A percentile compares a stretch with the other conserved stretches of the same genome.
Evolutionary conservation across 2,888 invertebrate genomes (phyloP).

Genomic region (Allophyes oxyacanthae): DNA sequence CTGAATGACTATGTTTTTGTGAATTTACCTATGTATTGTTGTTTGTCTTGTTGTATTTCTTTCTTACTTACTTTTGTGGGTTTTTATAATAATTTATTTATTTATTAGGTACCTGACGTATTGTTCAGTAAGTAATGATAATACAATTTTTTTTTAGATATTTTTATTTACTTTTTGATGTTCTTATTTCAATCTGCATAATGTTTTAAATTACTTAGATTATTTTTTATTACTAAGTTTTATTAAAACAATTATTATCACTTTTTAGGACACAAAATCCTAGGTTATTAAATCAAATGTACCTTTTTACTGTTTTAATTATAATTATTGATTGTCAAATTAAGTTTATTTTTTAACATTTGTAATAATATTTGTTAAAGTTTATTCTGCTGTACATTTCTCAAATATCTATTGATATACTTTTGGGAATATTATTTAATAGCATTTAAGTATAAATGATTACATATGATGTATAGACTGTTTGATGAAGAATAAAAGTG

Average conservation of each 20-base stretch:
- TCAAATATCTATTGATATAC: conserved; percentile 21
- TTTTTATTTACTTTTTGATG: too few species aligned
- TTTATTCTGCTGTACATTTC: conserved; percentile 10
- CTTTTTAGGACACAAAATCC: too few species aligned
- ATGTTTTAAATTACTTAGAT: too few species aligned
- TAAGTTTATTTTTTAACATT: too few species aligned
- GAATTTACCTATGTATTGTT: neutral
- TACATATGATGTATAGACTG: conserved; percentile 43
- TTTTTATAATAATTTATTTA: conserved; percentile 3
- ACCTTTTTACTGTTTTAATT: neutral
- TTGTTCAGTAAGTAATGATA: too few species aligned
- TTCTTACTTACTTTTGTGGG: neutral
- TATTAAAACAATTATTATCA: too few species aligned
- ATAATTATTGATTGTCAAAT: neutral
- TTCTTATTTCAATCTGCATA: too few species aligned
- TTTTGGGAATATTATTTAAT: conserved; percentile 11
- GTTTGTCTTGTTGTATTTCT: conserved; percentile 9
- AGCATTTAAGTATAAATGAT: conserved; percentile 25
- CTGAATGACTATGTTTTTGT: conserved; percentile 31
- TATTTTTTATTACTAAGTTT: too few species aligned
- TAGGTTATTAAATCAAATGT: too few species aligned
- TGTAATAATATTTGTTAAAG: neutral
- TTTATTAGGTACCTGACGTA: neutral
- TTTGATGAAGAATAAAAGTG: conserved; percentile 46
- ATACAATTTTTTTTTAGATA: too few species aligned